Conservation (phyloP, 2,888 invertebrate genomes). For the Erebia ligea region DNA sequence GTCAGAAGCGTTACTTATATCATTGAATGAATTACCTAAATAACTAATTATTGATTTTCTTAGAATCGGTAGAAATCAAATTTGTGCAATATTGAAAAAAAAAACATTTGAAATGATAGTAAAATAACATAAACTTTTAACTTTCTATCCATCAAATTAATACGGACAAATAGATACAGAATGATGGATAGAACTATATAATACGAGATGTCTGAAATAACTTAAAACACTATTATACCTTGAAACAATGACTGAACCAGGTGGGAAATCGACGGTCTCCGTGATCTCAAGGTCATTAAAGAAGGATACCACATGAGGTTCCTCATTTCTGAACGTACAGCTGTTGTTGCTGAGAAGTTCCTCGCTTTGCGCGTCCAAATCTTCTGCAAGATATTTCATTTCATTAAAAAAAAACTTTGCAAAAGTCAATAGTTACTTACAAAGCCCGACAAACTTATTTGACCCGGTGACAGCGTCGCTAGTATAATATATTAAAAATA, state of each 20-base stretch:
- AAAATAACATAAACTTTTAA: too few species aligned
- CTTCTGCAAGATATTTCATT: conserved; percentile 62
- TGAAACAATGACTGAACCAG: conserved; percentile 87
- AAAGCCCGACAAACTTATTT: too few species aligned
- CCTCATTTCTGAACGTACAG: conserved; percentile 90
- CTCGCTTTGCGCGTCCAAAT: conserved; percentile 73
- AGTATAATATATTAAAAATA: too few species aligned
- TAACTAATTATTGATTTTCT: background rate
- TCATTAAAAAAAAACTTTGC: background rate
- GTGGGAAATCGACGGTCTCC: conserved; percentile 90
- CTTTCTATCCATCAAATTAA: too few species aligned
- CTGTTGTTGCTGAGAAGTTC: conserved; percentile 86
- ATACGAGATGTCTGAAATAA: too few species aligned
- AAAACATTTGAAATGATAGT: background rate
- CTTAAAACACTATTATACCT: conserved; percentile 64
- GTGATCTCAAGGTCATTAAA: conserved; percentile 90
- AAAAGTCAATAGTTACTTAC: too few species aligned
- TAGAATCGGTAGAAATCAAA: background rate
- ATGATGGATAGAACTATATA: too few species aligned
- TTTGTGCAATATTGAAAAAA: background rate
- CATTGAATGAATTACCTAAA: background rate
- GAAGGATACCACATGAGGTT: conserved; percentile 91
- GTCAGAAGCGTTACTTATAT: background rate
- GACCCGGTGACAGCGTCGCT: too few species aligned
- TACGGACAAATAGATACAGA: too few species aligned